Evolutionary conservation across 2,888 invertebrate genomes (phyloP).

Genomic region (Chirona hameri): DNA sequence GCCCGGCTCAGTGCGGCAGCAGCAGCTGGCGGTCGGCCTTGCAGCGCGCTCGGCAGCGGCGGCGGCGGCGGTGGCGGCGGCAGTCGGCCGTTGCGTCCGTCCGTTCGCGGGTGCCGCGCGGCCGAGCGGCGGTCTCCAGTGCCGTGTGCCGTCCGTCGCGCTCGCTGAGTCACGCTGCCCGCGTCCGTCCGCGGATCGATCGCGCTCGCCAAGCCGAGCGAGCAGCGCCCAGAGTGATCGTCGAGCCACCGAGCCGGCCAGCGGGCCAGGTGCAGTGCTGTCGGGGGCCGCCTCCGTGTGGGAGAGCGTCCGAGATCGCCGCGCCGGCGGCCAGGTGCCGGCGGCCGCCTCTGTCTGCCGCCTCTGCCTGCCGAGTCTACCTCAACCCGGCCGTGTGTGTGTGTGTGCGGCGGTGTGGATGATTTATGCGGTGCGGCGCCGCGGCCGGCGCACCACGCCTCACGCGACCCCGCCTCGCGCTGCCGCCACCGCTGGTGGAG

Average conservation of each 20-base stretch:
- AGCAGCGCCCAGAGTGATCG: neutral
- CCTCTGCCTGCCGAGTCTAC: neutral
- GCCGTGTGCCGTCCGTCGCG: neutral
- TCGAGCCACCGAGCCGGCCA: too few relatives aligned
- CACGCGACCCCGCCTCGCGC: neutral
- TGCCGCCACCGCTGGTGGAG: neutral
- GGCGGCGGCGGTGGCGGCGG: neutral
- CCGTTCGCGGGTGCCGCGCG: neutral
- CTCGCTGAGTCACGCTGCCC: neutral
- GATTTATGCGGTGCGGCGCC: neutral
- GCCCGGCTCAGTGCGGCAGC: neutral
- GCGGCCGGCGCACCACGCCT: neutral
- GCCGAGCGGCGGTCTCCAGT: neutral
- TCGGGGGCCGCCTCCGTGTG: too few relatives aligned
- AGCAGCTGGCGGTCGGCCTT: slow-evolving; percentile 13
- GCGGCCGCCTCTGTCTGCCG: neutral
- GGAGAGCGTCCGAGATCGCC: too few relatives aligned
- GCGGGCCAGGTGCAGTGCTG: too few relatives aligned
- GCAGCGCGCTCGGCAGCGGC: neutral
- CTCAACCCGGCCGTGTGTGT: neutral
- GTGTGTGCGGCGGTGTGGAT: neutral
- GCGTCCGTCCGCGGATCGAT: neutral
- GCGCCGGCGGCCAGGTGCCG: too few relatives aligned
- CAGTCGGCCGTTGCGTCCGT: neutral
- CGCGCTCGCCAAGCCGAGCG: neutral